phyloP scores from a whole-genome alignment of 2,113 vertebrate species.

The Tenebrosternarchus preto region DNA sequence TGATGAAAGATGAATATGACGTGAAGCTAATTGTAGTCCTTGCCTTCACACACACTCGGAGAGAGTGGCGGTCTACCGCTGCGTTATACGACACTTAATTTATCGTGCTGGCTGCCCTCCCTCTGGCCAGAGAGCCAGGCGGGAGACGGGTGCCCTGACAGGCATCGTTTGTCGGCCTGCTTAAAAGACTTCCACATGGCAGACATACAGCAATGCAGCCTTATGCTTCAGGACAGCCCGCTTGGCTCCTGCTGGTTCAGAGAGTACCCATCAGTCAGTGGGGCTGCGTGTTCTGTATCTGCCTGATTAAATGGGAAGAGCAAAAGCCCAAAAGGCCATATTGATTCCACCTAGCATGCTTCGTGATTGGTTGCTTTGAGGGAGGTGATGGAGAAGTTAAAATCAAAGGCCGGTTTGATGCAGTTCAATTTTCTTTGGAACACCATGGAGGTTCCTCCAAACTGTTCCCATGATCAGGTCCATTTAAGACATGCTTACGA shows the following conservation, averaged over 20 bases:
- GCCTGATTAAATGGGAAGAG: slow-evolving; percentile 27
- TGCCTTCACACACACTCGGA: slow-evolving; percentile 20
- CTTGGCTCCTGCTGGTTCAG: not conserved
- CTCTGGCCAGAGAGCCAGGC: slow-evolving; percentile 32
- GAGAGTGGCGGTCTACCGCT: slow-evolving; percentile 40
- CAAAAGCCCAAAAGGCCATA: slow-evolving; percentile 6
- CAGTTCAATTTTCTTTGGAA: not conserved
- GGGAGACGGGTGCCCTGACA: slow-evolving; percentile 58
- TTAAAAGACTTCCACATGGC: slow-evolving; percentile 38
- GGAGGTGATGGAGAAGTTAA: slow-evolving; percentile 1
- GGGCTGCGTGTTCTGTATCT: not conserved
- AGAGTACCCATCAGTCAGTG: not conserved
- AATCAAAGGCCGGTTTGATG: slow-evolving; percentile 19
- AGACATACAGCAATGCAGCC: slow-evolving; percentile 8
- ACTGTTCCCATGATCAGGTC: not conserved
- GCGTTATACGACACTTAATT: slow-evolving; percentile 52
- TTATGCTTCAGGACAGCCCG: not conserved
- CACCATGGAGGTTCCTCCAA: not conserved
- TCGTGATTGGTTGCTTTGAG: slow-evolving; percentile 9
- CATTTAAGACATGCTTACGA: not conserved
- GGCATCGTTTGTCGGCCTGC: slow-evolving; percentile 58
- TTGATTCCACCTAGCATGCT: not conserved
- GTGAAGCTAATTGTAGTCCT: slow-evolving; percentile 52
- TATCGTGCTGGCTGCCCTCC: slow-evolving; percentile 24
- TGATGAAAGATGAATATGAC: slow-evolving; percentile 28